Base-by-base conservation (phyloP, 2,113 vertebrate genomes). In the Origma solitaria region DNA sequence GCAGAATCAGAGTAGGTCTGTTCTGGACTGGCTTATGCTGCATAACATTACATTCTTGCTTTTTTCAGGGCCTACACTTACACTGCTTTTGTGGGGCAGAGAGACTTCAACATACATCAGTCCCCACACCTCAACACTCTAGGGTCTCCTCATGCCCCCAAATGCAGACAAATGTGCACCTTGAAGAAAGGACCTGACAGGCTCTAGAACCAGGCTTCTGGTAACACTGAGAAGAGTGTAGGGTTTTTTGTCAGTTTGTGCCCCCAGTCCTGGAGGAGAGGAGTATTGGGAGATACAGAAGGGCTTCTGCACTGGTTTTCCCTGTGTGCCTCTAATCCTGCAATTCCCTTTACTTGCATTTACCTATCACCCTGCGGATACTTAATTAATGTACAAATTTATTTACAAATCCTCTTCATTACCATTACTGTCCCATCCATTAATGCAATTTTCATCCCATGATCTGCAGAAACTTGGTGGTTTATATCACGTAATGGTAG, bases 1-100 rank as follows among this genome's bases (percentile, higher is more conserved):
- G 24, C 53, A 31, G 11, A 93, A 35, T 72, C 13, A 20, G 17
- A 68, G 24, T 11, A 79, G 35, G 21, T 47, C 28, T 28, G 4
- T 10, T 94, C 72, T 37, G 45, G 13, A 17, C 18, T 21, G 61
- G 40, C 2, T 92, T 51, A 22, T 25, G 21, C 21, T 88, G 33
- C 21, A 44, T n/a, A 58, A 6, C 3, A 5, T 47, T 51, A 12
- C 22, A 7, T 81, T 65, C 33, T 70, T 31, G 37, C 24, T 61
- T 27, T 13, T 45, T 82, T 85, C 40, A 42, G 42, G 20, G 16
- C 18, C 13, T 83, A 40, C 7, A 15, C 6, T 68, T 71, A 44
- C 13, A 44, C 4, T 19, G 3, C 15, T 71, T 78, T 71, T 0
- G 1, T 2, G 4, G 6, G 7, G 1, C 23, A 86, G 35, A 82